Evolutionary conservation across 2,797 vertebrate species (phyloP).

Genomic region (Xenopus petersii): DNA sequence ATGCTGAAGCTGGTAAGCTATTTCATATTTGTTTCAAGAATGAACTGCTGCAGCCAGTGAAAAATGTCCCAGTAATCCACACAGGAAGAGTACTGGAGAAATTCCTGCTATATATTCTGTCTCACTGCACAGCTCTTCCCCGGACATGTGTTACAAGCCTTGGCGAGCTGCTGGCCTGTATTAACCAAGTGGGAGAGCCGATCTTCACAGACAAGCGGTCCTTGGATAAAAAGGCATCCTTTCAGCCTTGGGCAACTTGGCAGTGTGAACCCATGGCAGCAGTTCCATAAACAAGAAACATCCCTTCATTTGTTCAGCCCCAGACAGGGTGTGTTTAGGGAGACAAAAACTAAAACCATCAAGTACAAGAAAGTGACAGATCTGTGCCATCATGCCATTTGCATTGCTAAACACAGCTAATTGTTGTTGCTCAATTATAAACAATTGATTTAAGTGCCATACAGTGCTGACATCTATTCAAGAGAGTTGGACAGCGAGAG

Average conservation of each 20-base stretch:
- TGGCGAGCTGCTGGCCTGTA: conserved; percentile 20
- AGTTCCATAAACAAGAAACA: conserved; percentile 24
- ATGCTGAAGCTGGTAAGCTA: conserved; percentile 15
- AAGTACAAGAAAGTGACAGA: conserved; percentile 20
- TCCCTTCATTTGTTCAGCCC: conserved; percentile 21
- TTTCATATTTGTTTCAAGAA: conserved; percentile 16
- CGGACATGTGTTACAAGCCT: conserved; percentile 31
- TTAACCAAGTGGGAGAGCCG: conserved; percentile 16
- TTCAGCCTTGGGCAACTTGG: conserved; percentile 36
- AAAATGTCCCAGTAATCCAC: conserved; percentile 39
- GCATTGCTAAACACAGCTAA: not conserved
- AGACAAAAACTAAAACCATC: conserved; percentile 16
- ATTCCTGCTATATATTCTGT: conserved; percentile 23
- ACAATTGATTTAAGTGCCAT: no score
- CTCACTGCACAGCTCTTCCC: conserved; percentile 12
- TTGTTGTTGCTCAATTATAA: not conserved
- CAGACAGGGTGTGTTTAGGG: conserved; percentile 29
- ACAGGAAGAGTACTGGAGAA: conserved; percentile 32
- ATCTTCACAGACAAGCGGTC: not conserved
- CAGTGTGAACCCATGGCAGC: conserved; percentile 31
- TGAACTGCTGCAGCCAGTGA: conserved; percentile 29
- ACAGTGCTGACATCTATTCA: no score
- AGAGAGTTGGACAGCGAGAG: no score
- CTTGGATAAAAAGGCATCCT: not conserved
- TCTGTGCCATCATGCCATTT: conserved; percentile 15